Evolutionary conservation across 2,113 vertebrate genomes (phyloP).

Genomic region (Xyrauchen texanus): DNA sequence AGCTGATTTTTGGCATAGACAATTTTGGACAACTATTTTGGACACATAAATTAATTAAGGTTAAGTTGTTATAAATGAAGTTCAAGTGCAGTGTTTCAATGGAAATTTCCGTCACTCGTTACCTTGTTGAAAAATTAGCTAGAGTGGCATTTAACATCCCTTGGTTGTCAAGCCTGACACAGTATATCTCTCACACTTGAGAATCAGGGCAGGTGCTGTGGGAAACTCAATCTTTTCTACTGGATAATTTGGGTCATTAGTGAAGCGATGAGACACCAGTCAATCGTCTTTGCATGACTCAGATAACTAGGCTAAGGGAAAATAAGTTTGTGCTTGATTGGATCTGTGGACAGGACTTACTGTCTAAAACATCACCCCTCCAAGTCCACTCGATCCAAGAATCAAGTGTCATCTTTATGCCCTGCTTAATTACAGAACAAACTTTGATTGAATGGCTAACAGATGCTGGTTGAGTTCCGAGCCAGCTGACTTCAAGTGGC

Average conservation of each 20-base stretch:
- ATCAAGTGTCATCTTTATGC: not conserved
- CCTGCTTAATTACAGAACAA: not conserved
- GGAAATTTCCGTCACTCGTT: not conserved
- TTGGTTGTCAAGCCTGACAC: constrained; percentile 15
- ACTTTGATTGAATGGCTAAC: constrained; percentile 26
- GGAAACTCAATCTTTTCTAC: constrained; percentile 58
- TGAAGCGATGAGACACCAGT: constrained; percentile 64
- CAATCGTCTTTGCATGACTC: constrained; percentile 19
- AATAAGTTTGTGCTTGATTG: not conserved
- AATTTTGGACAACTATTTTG: no score
- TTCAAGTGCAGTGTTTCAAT: not conserved
- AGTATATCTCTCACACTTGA: constrained; percentile 39
- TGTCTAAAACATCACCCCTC: not conserved
- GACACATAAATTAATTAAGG: not conserved
- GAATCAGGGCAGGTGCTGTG: constrained; percentile 15
- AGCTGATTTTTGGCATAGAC: no score
- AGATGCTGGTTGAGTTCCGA: not conserved
- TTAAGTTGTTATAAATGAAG: constrained; percentile 3
- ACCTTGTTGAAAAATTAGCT: constrained; percentile 5
- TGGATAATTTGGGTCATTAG: constrained; percentile 48
- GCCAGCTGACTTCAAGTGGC: not conserved
- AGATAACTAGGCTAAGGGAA: constrained; percentile 43
- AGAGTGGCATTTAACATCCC: constrained; percentile 39
- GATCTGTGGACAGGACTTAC: no score
- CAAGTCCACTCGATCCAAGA: not conserved